These are phyloP conservation scores for Gymnoscelis rufifasciata DNA, from an alignment of 2,888 invertebrate species.

Conservation along the genomic window DNA sequence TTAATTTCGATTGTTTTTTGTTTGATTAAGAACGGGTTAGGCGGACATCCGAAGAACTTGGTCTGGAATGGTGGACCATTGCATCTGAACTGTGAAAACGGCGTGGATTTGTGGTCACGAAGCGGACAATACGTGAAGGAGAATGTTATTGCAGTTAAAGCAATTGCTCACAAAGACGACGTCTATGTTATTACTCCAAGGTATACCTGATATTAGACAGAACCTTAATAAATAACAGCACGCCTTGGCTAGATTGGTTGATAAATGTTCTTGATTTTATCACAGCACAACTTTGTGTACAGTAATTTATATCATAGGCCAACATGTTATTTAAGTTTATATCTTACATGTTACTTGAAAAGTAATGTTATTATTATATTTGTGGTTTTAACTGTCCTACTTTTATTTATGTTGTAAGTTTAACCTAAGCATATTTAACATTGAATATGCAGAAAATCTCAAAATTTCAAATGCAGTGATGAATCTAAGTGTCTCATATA, in stretches of 20 bases:
- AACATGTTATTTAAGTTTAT: too few species aligned
- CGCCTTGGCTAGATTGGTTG: background rate
- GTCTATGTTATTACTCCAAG: constrained; percentile 80
- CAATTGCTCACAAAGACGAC: constrained; percentile 75
- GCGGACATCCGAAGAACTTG: constrained; percentile 47
- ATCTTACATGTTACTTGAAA: too few species aligned
- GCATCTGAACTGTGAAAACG: constrained; percentile 66
- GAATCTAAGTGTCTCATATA: too few species aligned
- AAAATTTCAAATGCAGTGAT: too few species aligned
- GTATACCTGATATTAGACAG: constrained; percentile 34
- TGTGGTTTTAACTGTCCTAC: too few species aligned
- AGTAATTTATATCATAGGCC: too few species aligned
- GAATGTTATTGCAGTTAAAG: constrained; percentile 81
- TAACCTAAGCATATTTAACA: too few species aligned
- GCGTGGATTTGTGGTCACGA: constrained; percentile 68
- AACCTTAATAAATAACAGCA: background rate
- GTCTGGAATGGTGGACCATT: constrained; percentile 67
- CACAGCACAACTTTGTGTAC: constrained; percentile 3
- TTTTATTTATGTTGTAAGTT: too few species aligned
- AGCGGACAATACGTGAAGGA: constrained; percentile 75
- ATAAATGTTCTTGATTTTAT: too few species aligned
- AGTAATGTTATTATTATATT: too few species aligned
- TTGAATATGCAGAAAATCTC: too few species aligned
- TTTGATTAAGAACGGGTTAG: constrained; percentile 21
- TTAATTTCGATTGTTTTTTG: constrained; percentile 8